A percentile compares a stretch with the other conserved stretches of the same genome.
These are phyloP conservation scores for Bujurquina vittata DNA, from an alignment of 2,113 vertebrate species.

Conservation along the genomic window DNA sequence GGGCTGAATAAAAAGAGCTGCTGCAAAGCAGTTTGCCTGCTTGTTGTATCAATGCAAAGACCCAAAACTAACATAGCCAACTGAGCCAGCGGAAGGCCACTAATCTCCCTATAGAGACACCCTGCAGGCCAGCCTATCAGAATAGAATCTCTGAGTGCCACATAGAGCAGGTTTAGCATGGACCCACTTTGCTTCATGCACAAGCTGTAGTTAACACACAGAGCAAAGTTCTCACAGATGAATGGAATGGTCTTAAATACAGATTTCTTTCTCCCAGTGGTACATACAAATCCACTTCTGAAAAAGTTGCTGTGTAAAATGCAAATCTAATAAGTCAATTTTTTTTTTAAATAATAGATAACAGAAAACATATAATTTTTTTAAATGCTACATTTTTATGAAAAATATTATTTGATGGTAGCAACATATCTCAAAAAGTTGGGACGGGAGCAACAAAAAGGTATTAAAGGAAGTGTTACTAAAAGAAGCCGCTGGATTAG, in stretches of 20 bases:
- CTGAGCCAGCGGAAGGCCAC: constrained; percentile 65
- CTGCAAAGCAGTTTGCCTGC: constrained; percentile 46
- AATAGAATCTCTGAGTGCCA: constrained; percentile 32
- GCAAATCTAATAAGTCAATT: background rate
- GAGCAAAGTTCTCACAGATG: constrained; percentile 9
- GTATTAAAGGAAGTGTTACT: background rate
- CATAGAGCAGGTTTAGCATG: constrained; percentile 23
- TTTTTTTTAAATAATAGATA: background rate
- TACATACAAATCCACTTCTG: background rate
- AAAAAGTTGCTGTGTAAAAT: background rate
- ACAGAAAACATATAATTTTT: background rate
- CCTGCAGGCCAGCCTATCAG: constrained; percentile 42
- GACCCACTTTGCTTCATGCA: background rate
- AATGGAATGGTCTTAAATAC: constrained; percentile 26
- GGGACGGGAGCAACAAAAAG: background rate
- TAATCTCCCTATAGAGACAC: constrained; percentile 73
- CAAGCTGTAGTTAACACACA: background rate
- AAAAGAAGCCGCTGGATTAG: background rate
- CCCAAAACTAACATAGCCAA: constrained; percentile 66
- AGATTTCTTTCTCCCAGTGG: constrained; percentile 32
- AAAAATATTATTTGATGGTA: background rate
- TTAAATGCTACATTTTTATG: background rate
- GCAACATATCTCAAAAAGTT: background rate
- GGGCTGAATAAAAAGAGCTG: constrained; percentile 48
- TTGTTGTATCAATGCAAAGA: constrained; percentile 68